These are phyloP conservation scores for Idaea biselata DNA, from an alignment of 2,888 invertebrate genomes.

Conservation along the genomic window DNA sequence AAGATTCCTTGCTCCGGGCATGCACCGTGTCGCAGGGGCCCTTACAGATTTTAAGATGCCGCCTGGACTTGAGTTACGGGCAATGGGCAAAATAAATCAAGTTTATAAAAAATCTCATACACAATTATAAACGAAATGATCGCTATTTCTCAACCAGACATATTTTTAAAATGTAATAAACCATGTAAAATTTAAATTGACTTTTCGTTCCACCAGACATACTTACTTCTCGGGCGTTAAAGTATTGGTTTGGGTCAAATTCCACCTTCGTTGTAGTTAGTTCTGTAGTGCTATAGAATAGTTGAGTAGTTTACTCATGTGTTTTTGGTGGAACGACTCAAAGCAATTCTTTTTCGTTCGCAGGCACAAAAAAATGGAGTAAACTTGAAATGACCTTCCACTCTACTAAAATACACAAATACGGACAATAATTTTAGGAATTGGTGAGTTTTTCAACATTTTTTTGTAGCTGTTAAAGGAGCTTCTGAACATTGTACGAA, in stretches of 20 bases:
- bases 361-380: conserved; percentile 35
- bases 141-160: not conserved
- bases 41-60: conserved; percentile 40
- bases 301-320: conserved; percentile 20
- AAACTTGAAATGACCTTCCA: conserved; percentile 15
- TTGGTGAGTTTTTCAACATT: conserved; percentile 10
- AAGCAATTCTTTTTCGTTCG: conserved; percentile 63
- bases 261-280: conserved; percentile 48
- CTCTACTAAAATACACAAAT: not conserved
- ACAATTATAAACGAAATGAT: not conserved
- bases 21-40: conserved; percentile 61
- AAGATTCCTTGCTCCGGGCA: conserved; percentile 49
- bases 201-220: not conserved
- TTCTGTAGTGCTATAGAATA: conserved; percentile 29
- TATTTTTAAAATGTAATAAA: conserved; percentile 4
- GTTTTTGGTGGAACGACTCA: conserved; percentile 61
- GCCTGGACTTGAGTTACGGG: not conserved
- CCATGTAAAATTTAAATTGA: not conserved
- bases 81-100: not conserved
- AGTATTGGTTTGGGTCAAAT: conserved; percentile 68
- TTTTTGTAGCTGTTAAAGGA: not conserved
- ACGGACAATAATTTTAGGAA: not conserved
- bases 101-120: not conserved
- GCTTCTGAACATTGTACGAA: not conserved
- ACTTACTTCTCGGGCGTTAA: conserved; percentile 30